phyloP scores from a whole-genome alignment of 2,888 invertebrate genomes.

The Agonopterix alstromeriana region DNA sequence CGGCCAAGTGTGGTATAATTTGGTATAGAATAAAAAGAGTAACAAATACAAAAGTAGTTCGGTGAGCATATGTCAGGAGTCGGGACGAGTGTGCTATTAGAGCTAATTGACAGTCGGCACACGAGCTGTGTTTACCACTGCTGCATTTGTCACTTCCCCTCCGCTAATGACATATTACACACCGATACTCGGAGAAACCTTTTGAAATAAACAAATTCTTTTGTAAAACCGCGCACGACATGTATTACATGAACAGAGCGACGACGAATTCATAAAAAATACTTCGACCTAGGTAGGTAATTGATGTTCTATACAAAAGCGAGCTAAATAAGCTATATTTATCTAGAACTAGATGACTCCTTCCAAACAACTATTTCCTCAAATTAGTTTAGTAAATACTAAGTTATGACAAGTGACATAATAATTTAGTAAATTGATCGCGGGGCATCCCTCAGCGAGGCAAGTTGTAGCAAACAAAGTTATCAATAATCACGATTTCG shows the following conservation, averaged over 20 bases:
- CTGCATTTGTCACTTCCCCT: slow-evolving; percentile 63
- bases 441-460: slow-evolving; percentile 12
- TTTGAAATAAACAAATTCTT: slow-evolving; percentile 42
- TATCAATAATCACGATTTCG: slow-evolving; percentile 71
- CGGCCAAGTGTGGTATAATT: no score
- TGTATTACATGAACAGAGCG: not conserved
- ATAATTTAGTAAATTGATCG: slow-evolving; percentile 1
- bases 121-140: slow-evolving; percentile 47
- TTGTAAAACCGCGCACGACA: not conserved
- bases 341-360: no score
- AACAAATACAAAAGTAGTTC: slow-evolving; percentile 54
- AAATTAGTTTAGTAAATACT: no score
- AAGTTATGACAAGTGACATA: not conserved
- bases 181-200: slow-evolving; percentile 33
- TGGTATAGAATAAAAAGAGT: slow-evolving; percentile 20
- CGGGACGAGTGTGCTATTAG: slow-evolving; percentile 53
- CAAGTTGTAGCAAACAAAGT: slow-evolving; percentile 53
- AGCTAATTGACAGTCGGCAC: slow-evolving; percentile 62
- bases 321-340: no score
- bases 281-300: no score
- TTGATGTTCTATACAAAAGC: no score
- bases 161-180: slow-evolving; percentile 52
- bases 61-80: slow-evolving; percentile 64
- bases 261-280: no score
- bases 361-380: no score